Percentiles rank a stretch among this genome's conserved stretches.
Conservation (phyloP, 2,888 invertebrate species). For the Syrphus vitripennis region DNA sequence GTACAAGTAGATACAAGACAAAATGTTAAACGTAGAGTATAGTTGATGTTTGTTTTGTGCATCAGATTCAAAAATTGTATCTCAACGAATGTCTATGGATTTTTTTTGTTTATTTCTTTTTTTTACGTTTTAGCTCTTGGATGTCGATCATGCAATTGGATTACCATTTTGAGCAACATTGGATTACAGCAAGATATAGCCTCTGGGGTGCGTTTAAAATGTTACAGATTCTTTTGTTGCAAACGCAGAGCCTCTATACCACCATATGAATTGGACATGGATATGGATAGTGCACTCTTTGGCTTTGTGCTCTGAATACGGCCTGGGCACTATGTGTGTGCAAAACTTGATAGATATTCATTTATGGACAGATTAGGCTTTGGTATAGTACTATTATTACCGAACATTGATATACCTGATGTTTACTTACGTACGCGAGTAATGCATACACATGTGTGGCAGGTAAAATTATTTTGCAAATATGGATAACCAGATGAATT, state of each 20-base stretch:
- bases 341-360: slow-evolving; percentile 54
- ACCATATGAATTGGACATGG: neutral
- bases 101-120: neutral
- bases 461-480: neutral
- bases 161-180: slow-evolving; percentile 65
- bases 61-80: slow-evolving; percentile 25
- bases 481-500: slow-evolving; percentile 7
- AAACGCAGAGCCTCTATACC: neutral
- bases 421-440: neutral
- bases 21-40: slow-evolving; percentile 20
- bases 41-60: slow-evolving; percentile 19
- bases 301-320: slow-evolving; percentile 22
- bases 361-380: slow-evolving; percentile 65
- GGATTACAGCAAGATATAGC: slow-evolving; percentile 34
- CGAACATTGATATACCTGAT: slow-evolving; percentile 41
- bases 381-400: slow-evolving; percentile 20
- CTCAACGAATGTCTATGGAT: slow-evolving; percentile 18
- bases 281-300: slow-evolving; percentile 15
- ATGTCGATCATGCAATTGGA: slow-evolving; percentile 70
- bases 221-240: slow-evolving; percentile 63
- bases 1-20: neutral
- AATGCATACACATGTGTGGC: slow-evolving; percentile 13
- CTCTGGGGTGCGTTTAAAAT: slow-evolving; percentile 70
- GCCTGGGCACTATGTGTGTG: slow-evolving; percentile 12
- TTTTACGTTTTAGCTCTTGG: slow-evolving; percentile 10